Evolutionary conservation across 2,888 invertebrate genomes (phyloP), one percentile per base, ranked within the genome.

Genomic region (Cosmia pyralina): DNA sequence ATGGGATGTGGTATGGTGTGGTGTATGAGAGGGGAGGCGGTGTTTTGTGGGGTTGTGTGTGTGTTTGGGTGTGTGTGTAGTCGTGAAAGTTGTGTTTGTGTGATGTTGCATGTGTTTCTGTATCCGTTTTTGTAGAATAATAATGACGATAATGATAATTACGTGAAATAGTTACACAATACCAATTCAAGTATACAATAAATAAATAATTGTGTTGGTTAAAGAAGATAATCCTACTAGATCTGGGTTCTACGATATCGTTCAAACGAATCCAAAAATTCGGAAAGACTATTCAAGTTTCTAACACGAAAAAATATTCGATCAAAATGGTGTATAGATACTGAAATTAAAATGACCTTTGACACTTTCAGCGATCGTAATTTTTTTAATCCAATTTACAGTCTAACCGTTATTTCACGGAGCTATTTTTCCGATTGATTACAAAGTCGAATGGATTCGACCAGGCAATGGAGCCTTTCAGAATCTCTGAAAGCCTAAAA

Each of bases 341-440:
- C 59, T 60, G 59, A 86, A 84, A 86, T 87, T 77, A 64, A 75
- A 82, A 70, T 70, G 78, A 87, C 70, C 84, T 80, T 75, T 84
- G 83, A 81, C 86, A 78, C 28, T 57, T 52, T 44, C n/a, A 71
- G 59, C 22, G 64, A 71, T 66, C 17, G 62, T 73, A 69, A 64
- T 65, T 72, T 75, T 62, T 78, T 67, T 48, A 69, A 85, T 75
- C 72, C 66, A 70, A 77, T 85, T 76, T 77, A 48, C 70, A 76
- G 70, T 63, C 69, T 50, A 46, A 81, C 77, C 60, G 77, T 78
- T 73, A 81, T 75, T 85, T 83, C 77, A 75, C 79, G 66, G 72
- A 34, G 28, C 66, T 44, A 77, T 85, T 75, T 80, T 72, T 60
- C 58, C 34, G 17, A 73, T 74, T 69, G 78, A 77, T 83, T 78